Evolutionary conservation across 2,113 vertebrate species (phyloP).

Genomic region (Hydrolagus affinis): DNA sequence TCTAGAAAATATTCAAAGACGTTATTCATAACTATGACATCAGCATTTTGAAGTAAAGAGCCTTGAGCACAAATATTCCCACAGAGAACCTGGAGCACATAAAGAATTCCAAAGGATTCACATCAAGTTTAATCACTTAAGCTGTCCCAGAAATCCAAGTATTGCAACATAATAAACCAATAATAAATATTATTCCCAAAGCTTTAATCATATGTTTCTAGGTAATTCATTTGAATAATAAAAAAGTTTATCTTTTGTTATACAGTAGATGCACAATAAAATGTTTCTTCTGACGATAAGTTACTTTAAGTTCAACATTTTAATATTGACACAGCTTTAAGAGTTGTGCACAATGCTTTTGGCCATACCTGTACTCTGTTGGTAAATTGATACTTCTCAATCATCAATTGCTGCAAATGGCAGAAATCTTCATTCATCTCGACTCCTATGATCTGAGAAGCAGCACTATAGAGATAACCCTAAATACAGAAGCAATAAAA

Average conservation of each 20-base stretch:
- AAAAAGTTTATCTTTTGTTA: too few relatives aligned
- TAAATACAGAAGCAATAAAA: constrained; percentile 43
- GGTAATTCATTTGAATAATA: too few relatives aligned
- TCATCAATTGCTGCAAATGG: constrained; percentile 65
- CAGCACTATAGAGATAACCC: constrained; percentile 82
- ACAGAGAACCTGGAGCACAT: constrained; percentile 66
- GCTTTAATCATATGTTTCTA: too few relatives aligned
- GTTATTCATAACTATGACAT: constrained; percentile 88
- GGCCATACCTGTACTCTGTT: constrained; percentile 70
- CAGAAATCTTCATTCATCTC: constrained; percentile 82
- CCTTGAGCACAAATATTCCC: constrained; percentile 71
- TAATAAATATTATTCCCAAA: too few relatives aligned
- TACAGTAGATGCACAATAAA: too few relatives aligned
- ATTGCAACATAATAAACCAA: too few relatives aligned
- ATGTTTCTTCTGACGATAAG: too few relatives aligned
- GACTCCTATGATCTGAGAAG: constrained; percentile 66
- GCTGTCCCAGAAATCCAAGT: too few relatives aligned
- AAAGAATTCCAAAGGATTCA: constrained; percentile 28
- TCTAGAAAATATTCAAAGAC: constrained; percentile 92
- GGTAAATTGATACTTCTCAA: constrained; percentile 69
- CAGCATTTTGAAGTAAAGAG: constrained; percentile 67
- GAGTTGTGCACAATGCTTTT: neutral
- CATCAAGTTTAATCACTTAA: neutral
- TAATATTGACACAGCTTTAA: neutral
- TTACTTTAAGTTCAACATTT: neutral